Base-by-base conservation (phyloP, 2,888 invertebrate species). In the Stegana nigrithorax region DNA sequence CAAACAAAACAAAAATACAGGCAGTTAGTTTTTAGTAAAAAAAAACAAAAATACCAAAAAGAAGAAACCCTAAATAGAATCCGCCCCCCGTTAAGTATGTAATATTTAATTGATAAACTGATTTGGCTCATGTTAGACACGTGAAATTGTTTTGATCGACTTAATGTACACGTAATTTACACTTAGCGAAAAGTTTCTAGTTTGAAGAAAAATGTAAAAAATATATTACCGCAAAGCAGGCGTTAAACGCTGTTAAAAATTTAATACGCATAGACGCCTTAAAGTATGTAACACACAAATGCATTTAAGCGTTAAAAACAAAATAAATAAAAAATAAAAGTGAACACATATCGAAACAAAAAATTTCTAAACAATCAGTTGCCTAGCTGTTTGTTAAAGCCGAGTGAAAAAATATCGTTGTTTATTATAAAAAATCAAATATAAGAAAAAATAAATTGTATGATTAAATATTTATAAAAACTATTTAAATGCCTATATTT, bases 291-390 rank as follows among this genome's bases (percentile, higher is more conserved):
- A 67, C 60, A 59, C 62, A 60, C 59, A 62, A 71, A 71, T 68
- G 72, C 66, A 64, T 64, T 26, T 69, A 71, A 67, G 72, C 67
- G 65, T 67, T 42, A 66, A 65, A 59, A 21, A 55, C 25, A 60
- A 56, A 62, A n/a, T n/a, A n/a, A n/a, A n/a, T n/a, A n/a, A n/a
- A n/a, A n/a, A n/a, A n/a, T n/a, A n/a, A n/a, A n/a, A n/a, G n/a
- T n/a, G n/a, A 66, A 58, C 66, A 75, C 72, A 75, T 77, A 75
- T 73, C 75, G 74, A 72, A 60, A 65, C 60, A 62, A n/a, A 19
- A 53, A 29, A 32, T 32, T 23, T 21, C 7, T n/a, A 53, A 53
- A 53, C 10, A 17, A 53, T 32, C 10, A 53, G 19, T 32, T 29
- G 17, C 14, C 2, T 45, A 6, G 29, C 29, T 21, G 32, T 53